Evolutionary conservation across 2,113 vertebrate species (phyloP).

Genomic region (Poecilia latipinna): DNA sequence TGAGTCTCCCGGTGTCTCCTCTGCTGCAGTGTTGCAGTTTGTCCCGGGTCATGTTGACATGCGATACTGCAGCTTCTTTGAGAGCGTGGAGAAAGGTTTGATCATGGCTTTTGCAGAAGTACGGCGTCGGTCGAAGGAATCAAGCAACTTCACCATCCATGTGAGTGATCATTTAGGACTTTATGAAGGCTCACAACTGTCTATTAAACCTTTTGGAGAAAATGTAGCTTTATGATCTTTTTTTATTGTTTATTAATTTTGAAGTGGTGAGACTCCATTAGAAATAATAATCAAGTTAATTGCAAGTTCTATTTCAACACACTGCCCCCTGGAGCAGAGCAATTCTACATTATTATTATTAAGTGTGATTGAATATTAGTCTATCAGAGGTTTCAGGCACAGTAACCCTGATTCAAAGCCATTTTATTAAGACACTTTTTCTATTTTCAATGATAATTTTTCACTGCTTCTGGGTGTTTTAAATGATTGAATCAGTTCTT

Average conservation of each 20-base stretch:
- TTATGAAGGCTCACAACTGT: neutral
- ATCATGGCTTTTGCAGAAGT: slow-evolving; percentile 87
- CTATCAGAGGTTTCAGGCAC: neutral
- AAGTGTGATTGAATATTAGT: neutral
- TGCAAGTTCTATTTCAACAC: no score
- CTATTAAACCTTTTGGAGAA: neutral
- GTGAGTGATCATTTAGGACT: slow-evolving; percentile 73
- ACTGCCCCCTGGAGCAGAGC: no score
- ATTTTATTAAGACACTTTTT: neutral
- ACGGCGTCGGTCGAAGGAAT: slow-evolving; percentile 80
- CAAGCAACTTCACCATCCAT: slow-evolving; percentile 89
- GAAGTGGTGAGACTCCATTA: no score
- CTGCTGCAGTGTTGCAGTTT: slow-evolving; percentile 92
- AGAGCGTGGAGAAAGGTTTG: slow-evolving; percentile 89
- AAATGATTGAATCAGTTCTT: neutral
- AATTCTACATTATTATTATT: no score
- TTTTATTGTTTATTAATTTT: neutral
- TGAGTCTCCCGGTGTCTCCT: neutral
- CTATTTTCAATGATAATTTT: neutral
- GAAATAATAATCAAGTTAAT: no score
- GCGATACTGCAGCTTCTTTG: slow-evolving; percentile 91
- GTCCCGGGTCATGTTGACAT: slow-evolving; percentile 88
- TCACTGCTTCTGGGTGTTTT: neutral
- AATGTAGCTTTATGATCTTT: neutral
- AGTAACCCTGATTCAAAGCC: neutral